Percentiles rank a stretch among this genome's conserved stretches.
Evolutionary conservation across 2,888 invertebrate species (phyloP).

Genomic region (Orthosia cruda): DNA sequence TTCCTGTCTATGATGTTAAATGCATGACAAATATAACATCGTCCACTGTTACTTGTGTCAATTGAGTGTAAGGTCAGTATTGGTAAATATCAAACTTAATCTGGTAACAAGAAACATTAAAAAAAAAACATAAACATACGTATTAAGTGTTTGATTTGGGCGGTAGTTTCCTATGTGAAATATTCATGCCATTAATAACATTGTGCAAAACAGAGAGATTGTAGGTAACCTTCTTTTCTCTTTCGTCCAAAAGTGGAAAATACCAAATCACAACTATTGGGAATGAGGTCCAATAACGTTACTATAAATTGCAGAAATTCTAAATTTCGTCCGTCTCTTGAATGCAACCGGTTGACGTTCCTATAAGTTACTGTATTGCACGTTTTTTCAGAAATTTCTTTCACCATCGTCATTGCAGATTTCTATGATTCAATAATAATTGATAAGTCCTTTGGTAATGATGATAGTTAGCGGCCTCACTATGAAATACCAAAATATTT

Average conservation of each 20-base stretch:
- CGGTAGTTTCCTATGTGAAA: constrained; percentile 9
- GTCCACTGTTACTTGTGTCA: constrained; percentile 78
- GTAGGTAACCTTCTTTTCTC: constrained; percentile 23
- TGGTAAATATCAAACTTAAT: constrained; percentile 61
- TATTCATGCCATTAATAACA: constrained; percentile 6
- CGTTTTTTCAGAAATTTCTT: constrained; percentile 5
- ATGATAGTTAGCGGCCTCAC: background rate
- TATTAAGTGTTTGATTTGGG: constrained; percentile 13
- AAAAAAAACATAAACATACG: constrained; percentile 10
- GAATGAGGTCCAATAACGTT: constrained; percentile 64
- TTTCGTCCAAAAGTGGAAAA: constrained; percentile 50
- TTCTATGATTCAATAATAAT: background rate
- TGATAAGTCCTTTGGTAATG: background rate
- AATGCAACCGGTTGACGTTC: constrained; percentile 49
- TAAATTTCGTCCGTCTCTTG: constrained; percentile 52
- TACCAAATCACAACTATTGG: constrained; percentile 31
- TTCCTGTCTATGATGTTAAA: constrained; percentile 87
- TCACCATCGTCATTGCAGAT: background rate
- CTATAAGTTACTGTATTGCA: constrained; percentile 9
- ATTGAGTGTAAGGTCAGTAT: constrained; percentile 82
- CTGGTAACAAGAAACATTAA: constrained; percentile 34
- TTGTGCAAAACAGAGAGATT: background rate
- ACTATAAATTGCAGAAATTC: constrained; percentile 47
- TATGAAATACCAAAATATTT: constrained; percentile 60
- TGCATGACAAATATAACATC: constrained; percentile 82